Evolutionary conservation across 2,888 invertebrate species (phyloP).

Genomic region (Drosophila barbarae): DNA sequence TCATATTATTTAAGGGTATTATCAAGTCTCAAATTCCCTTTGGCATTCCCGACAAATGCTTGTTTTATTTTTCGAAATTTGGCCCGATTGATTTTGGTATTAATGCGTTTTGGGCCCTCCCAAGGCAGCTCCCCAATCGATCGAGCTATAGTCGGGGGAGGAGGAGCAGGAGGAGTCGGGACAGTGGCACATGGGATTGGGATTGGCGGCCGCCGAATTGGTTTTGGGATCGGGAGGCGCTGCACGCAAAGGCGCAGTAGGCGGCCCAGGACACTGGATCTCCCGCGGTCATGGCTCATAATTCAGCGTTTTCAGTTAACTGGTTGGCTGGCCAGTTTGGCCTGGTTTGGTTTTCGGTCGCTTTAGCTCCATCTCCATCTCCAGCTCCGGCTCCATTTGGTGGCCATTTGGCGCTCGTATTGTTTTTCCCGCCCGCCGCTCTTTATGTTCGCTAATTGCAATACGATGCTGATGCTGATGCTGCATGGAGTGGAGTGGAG

Average conservation of each 20-base stretch:
- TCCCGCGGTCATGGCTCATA: slow-evolving; percentile 50
- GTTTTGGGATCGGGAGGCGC: slow-evolving; percentile 24
- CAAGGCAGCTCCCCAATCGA: slow-evolving; percentile 21
- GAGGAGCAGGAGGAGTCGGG: not conserved
- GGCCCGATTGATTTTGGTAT: slow-evolving; percentile 45
- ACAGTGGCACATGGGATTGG: slow-evolving; percentile 4
- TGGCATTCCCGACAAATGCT: slow-evolving; percentile 1
- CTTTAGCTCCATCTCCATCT: not conserved
- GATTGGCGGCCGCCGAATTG: slow-evolving; percentile 19
- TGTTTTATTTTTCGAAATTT: slow-evolving; percentile 42
- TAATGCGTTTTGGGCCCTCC: slow-evolving; percentile 41
- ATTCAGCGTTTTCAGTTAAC: slow-evolving; percentile 60
- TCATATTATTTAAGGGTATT: slow-evolving; percentile 12
- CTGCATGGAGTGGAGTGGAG: slow-evolving; percentile 21
- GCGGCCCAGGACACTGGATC: slow-evolving; percentile 10
- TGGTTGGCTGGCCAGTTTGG: slow-evolving; percentile 33
- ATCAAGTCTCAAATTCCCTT: not conserved
- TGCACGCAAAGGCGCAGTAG: slow-evolving; percentile 9
- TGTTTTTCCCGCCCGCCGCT: slow-evolving; percentile 51
- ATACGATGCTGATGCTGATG: slow-evolving; percentile 69
- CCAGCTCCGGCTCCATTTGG: slow-evolving; percentile 10
- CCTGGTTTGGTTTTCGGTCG: slow-evolving; percentile 16
- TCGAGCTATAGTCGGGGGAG: slow-evolving; percentile 2
- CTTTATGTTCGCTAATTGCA: slow-evolving; percentile 67
- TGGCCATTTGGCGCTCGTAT: slow-evolving; percentile 54